A percentile compares a stretch with the other conserved stretches of the same genome.
Evolutionary conservation across 2,113 vertebrate genomes (phyloP).

Genomic region (Acrocephalus arundinaceus): DNA sequence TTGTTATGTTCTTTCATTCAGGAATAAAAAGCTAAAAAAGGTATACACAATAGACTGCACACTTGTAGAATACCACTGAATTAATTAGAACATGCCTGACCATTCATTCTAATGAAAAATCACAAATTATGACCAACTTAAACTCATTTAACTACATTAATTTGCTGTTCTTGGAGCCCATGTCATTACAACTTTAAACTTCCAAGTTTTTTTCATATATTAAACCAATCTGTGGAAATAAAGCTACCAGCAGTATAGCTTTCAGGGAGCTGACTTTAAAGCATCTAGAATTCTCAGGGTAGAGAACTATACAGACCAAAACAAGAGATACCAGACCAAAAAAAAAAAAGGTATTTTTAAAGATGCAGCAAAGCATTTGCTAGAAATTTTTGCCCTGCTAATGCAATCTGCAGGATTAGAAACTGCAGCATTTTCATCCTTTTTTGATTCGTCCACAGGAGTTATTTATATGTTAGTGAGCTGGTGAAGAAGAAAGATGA

Average conservation of each 20-base stretch:
- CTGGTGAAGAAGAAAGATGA: background rate
- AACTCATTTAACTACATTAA: background rate
- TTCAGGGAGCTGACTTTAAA: background rate
- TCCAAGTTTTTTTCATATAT: background rate
- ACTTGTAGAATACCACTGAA: background rate
- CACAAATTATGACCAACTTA: background rate
- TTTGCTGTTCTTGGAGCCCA: background rate
- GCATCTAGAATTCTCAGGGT: background rate
- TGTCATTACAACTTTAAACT: background rate
- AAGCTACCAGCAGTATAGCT: background rate
- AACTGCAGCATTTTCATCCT: background rate
- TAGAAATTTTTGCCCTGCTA: background rate
- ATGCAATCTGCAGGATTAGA: background rate
- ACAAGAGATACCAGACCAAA: background rate
- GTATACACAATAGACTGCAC: background rate
- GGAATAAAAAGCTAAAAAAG: background rate
- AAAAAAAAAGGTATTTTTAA: background rate
- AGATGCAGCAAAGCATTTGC: background rate
- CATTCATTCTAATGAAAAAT: background rate
- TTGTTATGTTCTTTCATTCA: background rate
- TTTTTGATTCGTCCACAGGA: background rate
- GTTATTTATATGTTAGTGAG: background rate
- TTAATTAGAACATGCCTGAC: background rate
- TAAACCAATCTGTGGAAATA: constrained; percentile 14
- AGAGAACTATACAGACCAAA: background rate